Conservation (phyloP, 2,888 invertebrate species). For the Mimachlamys varia region DNA sequence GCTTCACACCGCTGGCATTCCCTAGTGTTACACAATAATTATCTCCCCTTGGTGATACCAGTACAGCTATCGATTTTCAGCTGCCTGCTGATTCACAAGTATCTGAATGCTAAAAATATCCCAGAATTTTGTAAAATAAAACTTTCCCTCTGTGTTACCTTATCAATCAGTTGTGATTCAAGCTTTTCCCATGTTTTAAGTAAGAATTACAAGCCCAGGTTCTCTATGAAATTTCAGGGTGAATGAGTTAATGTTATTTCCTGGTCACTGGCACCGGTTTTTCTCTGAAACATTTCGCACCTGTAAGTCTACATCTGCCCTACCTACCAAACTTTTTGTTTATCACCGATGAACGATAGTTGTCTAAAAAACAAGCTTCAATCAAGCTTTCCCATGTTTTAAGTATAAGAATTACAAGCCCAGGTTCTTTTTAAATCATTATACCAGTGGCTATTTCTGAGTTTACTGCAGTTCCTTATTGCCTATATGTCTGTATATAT, state of each 20-base stretch:
- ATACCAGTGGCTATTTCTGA: too few species aligned
- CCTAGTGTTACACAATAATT: slow-evolving; percentile 9
- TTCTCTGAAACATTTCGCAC: background rate
- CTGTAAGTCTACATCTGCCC: background rate
- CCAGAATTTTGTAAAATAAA: background rate
- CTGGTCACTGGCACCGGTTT: background rate
- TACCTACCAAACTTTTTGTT: background rate
- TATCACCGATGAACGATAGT: too few species aligned
- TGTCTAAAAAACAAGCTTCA: too few species aligned
- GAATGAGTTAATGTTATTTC: background rate
- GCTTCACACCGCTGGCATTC: background rate
- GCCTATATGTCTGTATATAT: too few species aligned
- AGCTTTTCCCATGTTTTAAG: too few species aligned
- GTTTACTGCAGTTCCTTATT: too few species aligned
- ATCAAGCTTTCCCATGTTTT: too few species aligned
- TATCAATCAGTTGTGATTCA: too few species aligned
- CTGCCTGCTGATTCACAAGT: background rate
- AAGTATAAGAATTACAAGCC: too few species aligned
- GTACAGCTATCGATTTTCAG: background rate
- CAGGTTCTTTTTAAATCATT: too few species aligned
- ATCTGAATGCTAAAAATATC: background rate
- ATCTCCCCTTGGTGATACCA: background rate
- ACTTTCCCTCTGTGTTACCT: background rate
- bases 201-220: too few species aligned
- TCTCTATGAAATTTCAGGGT: too few species aligned